A percentile compares a stretch with the other conserved stretches of the same genome.
phyloP scores from a whole-genome alignment of 2,113 vertebrate genomes.

The Ramphastos sulfuratus region DNA sequence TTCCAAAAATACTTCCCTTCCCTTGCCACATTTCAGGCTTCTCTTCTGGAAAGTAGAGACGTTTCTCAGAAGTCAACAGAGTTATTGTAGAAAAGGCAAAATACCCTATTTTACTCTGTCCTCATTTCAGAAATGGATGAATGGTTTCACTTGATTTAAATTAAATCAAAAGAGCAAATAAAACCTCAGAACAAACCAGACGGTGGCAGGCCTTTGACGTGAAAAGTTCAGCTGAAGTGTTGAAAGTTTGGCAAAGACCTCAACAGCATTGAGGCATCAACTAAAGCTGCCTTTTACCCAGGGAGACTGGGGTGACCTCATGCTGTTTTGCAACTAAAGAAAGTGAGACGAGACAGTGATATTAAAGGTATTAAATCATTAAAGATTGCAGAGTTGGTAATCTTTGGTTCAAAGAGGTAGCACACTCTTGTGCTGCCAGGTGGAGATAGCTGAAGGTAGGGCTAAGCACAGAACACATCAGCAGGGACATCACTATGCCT shows the following conservation, averaged over 20 bases:
- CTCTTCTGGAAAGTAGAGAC: background rate
- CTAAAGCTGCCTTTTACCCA: background rate
- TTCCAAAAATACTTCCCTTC: background rate
- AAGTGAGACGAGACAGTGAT: conserved; percentile 59
- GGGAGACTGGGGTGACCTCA: conserved; percentile 28
- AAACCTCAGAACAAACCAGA: background rate
- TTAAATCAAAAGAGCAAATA: background rate
- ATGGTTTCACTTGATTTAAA: background rate
- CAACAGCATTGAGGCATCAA: background rate
- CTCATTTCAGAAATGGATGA: background rate
- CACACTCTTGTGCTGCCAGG: background rate
- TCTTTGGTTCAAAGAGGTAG: conserved; percentile 18
- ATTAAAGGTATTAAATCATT: conserved; percentile 51
- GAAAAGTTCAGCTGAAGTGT: background rate
- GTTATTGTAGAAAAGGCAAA: background rate
- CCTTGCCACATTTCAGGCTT: background rate
- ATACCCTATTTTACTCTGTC: background rate
- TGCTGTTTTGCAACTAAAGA: conserved; percentile 30
- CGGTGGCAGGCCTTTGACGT: background rate
- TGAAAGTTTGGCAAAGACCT: conserved; percentile 14
- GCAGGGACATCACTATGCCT: background rate
- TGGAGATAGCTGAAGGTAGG: conserved; percentile 4
- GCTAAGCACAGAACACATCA: background rate
- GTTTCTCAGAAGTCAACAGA: background rate
- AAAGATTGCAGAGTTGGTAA: conserved; percentile 11